phyloP scores from a whole-genome alignment of 2,888 invertebrate species.

The Chymomyza procnemis region DNA sequence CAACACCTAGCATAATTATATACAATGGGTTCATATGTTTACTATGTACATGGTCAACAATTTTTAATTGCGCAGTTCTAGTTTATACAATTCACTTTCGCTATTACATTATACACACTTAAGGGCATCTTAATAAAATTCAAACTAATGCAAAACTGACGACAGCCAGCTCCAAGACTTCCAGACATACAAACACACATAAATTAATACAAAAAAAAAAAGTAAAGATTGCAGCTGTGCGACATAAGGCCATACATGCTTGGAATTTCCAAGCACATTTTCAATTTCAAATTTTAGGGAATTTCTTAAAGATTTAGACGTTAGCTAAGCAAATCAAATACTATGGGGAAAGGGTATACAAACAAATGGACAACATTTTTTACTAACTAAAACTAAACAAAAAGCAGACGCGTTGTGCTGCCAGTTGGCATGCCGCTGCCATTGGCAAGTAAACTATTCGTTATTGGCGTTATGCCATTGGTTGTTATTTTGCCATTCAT shows the following conservation, averaged over 20 bases:
- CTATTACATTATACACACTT: constrained; percentile 29
- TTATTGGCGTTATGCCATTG: constrained; percentile 48
- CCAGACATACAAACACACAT: constrained; percentile 14
- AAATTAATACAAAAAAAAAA: background rate
- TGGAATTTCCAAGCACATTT: background rate
- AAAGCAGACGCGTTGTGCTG: constrained; percentile 74
- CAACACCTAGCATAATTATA: background rate
- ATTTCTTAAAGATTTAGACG: background rate
- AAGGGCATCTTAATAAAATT: constrained; percentile 47
- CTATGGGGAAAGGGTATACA: background rate
- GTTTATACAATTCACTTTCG: background rate
- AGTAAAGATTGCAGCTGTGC: background rate
- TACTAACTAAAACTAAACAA: constrained; percentile 73
- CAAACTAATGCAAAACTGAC: constrained; percentile 29
- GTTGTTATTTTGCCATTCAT: constrained; percentile 40
- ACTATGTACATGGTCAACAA: constrained; percentile 60
- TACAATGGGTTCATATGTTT: background rate
- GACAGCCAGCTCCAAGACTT: constrained; percentile 12
- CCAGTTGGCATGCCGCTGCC: constrained; percentile 70
- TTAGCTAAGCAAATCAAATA: background rate
- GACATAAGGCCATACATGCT: background rate
- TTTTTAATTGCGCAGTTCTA: constrained; percentile 38
- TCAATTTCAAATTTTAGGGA: background rate
- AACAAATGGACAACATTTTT: constrained; percentile 10
- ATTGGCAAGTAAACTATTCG: constrained; percentile 73